A percentile compares a stretch with the other conserved stretches of the same genome.
Evolutionary conservation across 2,113 vertebrate species (phyloP).

Genomic region (Butorides virescens): DNA sequence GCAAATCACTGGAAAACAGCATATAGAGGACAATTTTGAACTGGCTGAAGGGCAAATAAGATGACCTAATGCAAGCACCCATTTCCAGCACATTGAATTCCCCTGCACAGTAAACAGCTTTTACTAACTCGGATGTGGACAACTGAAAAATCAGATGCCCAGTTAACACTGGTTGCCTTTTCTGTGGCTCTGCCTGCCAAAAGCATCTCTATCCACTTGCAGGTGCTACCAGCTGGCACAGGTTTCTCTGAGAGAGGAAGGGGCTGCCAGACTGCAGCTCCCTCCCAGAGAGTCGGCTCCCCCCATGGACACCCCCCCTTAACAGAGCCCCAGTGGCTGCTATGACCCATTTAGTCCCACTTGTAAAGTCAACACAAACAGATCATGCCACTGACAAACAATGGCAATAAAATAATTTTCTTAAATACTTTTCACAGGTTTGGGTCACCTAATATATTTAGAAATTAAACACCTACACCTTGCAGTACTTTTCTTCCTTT

Average conservation of each 20-base stretch:
- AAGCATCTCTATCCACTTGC: not conserved
- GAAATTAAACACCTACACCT: constrained; percentile 9
- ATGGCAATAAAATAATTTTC: not conserved
- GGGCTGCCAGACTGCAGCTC: not conserved
- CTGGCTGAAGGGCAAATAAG: not conserved
- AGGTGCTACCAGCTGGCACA: not conserved
- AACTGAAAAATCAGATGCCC: not conserved
- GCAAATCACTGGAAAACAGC: not conserved
- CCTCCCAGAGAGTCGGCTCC: not conserved
- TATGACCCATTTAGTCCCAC: not conserved
- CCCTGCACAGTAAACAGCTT: not conserved
- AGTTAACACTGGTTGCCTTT: not conserved
- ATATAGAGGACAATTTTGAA: not conserved
- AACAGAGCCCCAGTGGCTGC: not conserved
- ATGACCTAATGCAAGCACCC: not conserved
- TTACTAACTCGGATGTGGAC: not conserved
- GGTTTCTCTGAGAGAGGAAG: not conserved
- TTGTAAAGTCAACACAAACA: not conserved
- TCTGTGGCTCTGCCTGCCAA: not conserved
- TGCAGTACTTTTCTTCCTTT: not conserved
- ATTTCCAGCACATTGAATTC: not conserved
- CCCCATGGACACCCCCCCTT: not conserved
- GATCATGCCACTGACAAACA: not conserved
- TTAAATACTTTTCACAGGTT: not conserved
- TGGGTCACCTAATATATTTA: not conserved